Percentiles rank a stretch among this genome's conserved stretches.
These are phyloP conservation scores for Hypselothyrea guttata DNA, from an alignment of 2,888 invertebrate species.

Conservation along the genomic window DNA sequence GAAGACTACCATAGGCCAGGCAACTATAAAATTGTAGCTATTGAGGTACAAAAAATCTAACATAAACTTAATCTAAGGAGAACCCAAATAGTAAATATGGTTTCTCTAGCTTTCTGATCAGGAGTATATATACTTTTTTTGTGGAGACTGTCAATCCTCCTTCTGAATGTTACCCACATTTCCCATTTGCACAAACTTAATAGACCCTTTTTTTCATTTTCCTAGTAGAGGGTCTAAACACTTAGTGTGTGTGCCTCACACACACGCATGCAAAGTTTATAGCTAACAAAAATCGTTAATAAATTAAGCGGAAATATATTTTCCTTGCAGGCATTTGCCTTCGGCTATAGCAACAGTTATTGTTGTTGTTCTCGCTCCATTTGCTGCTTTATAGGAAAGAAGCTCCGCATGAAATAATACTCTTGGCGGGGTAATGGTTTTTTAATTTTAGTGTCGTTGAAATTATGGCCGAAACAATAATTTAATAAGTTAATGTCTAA, in stretches of 20 bases:
- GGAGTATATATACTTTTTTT: too few species aligned
- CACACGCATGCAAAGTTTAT: constrained; percentile 62
- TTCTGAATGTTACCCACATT: too few species aligned
- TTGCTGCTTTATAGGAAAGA: constrained; percentile 57
- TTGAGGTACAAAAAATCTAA: too few species aligned
- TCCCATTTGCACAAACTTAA: too few species aligned
- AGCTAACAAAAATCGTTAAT: constrained; percentile 78
- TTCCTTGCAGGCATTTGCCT: constrained; percentile 39
- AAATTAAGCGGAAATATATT: constrained; percentile 80
- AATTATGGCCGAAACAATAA: constrained; percentile 68
- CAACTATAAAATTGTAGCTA: too few species aligned
- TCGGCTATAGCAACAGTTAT: constrained; percentile 9
- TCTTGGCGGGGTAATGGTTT: constrained; percentile 74
- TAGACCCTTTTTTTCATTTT: too few species aligned
- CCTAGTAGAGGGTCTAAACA: too few species aligned
- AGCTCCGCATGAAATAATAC: constrained; percentile 34
- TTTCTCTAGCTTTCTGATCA: too few species aligned
- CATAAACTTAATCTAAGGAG: too few species aligned
- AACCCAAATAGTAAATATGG: too few species aligned
- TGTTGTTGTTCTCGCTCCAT: constrained; percentile 47
- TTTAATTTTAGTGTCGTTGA: constrained; percentile 77
- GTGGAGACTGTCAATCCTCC: too few species aligned
- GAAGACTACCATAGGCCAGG: too few species aligned
- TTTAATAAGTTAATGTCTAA: constrained; percentile 75
- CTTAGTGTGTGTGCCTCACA: constrained; percentile 53